A percentile compares a stretch with the other conserved stretches of the same genome.
These are phyloP conservation scores for Dissostichus mawsoni DNA, from an alignment of 2,113 vertebrate genomes.

Conservation along the genomic window DNA sequence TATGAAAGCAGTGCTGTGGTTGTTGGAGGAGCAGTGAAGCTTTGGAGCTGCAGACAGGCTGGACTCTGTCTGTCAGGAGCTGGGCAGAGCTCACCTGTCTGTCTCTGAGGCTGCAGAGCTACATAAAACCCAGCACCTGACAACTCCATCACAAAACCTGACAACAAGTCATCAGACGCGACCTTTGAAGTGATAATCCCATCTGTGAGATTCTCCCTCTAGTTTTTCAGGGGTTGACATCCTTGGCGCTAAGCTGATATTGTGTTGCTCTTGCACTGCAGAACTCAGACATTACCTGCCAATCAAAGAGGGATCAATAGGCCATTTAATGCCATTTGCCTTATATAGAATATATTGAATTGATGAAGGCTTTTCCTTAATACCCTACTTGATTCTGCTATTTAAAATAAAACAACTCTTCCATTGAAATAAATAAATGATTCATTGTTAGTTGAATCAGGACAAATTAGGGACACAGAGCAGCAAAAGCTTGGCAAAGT, in stretches of 20 bases:
- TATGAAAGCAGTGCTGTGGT: background rate
- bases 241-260: background rate
- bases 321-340: background rate
- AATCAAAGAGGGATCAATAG: constrained; percentile 19
- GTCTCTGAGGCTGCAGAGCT: background rate
- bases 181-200: constrained; percentile 59
- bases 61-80: constrained; percentile 40
- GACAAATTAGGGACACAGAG: no score
- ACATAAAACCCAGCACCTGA: constrained; percentile 44
- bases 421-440: background rate
- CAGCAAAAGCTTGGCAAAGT: background rate
- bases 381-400: background rate
- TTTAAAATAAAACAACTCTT: background rate
- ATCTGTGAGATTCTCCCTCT: constrained; percentile 13
- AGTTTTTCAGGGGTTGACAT: constrained; percentile 6
- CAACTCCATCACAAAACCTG: constrained; percentile 45
- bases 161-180: constrained; percentile 41
- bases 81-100: constrained; percentile 36
- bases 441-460: background rate
- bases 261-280: constrained; percentile 19
- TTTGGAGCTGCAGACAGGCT: background rate
- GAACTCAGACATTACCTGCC: constrained; percentile 25
- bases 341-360: background rate
- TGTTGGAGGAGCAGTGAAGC: background rate
- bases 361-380: constrained; percentile 11